Conservation (phyloP, 2,797 vertebrate genomes). For the Clarias platycephalus region DNA sequence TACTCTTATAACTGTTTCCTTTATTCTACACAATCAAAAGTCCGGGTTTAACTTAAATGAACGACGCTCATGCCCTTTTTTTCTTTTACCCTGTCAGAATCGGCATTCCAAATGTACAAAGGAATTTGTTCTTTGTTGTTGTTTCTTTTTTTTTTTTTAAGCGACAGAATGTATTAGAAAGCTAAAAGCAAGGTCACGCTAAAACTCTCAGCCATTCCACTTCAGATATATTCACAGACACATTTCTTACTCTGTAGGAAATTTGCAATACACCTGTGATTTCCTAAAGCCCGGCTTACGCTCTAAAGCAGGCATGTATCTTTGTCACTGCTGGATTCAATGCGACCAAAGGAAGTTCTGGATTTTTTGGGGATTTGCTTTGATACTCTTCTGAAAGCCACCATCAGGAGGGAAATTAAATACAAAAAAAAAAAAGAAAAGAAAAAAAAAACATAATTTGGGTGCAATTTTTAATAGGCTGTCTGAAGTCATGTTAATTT, state of each 20-base stretch:
- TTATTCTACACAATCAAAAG: no score
- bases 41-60: no score
- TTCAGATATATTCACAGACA: not conserved
- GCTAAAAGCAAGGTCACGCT: not conserved
- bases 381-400: not conserved
- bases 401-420: not conserved
- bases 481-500: not conserved
- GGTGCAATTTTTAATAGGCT: not conserved
- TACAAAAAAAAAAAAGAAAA: no score
- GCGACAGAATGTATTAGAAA: not conserved
- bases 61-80: not conserved
- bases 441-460: no score
- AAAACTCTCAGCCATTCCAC: not conserved
- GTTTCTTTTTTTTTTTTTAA: not conserved
- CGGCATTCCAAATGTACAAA: not conserved
- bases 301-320: not conserved
- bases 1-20: no score
- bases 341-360: not conserved
- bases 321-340: not conserved
- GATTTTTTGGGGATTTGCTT: not conserved
- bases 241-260: not conserved
- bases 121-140: not conserved
- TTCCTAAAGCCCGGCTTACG: not conserved
- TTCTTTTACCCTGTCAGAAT: not conserved
- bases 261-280: not conserved